Percentiles rank a stretch among this genome's conserved stretches.
phyloP scores from a whole-genome alignment of 2,888 invertebrate genomes.

The Atherix ibis region DNA sequence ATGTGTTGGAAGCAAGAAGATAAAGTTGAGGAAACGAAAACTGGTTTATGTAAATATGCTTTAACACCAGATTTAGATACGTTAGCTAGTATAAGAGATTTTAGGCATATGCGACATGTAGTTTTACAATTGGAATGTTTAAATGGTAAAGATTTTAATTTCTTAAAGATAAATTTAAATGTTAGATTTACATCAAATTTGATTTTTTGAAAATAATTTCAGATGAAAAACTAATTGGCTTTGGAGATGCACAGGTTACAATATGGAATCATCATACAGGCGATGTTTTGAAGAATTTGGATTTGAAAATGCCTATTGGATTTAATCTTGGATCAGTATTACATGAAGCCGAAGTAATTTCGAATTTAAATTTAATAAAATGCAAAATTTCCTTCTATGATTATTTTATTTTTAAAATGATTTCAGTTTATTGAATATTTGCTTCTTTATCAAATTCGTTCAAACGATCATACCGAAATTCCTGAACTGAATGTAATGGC shows the following conservation, averaged over 20 bases:
- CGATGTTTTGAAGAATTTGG: constrained; percentile 28
- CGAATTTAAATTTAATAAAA: background rate
- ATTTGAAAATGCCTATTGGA: constrained; percentile 23
- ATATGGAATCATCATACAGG: constrained; percentile 32
- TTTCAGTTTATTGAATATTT: constrained; percentile 10
- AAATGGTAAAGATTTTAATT: constrained; percentile 14
- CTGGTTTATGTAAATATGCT: constrained; percentile 29
- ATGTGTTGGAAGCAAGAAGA: constrained; percentile 29
- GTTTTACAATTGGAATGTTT: constrained; percentile 25
- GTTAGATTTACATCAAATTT: constrained; percentile 1
- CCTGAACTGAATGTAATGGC: constrained; percentile 23
- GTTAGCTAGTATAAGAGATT: constrained; percentile 29
- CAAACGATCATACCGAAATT: constrained; percentile 5
- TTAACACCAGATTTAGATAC: constrained; percentile 28
- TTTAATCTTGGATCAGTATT: constrained; percentile 20
- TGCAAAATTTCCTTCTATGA: background rate
- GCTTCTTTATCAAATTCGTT: constrained; percentile 9
- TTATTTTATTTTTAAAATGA: constrained; percentile 1
- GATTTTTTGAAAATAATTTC: background rate
- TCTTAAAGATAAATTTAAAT: background rate
- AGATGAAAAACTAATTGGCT: constrained; percentile 29
- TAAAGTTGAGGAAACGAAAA: constrained; percentile 19
- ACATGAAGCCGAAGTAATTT: constrained; percentile 5
- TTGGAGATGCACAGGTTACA: constrained; percentile 25
- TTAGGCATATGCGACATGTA: constrained; percentile 25